Evolutionary conservation across 2,797 vertebrate species (phyloP), one percentile per base, ranked within the genome.

Genomic region (Babyrousa celebensis): DNA sequence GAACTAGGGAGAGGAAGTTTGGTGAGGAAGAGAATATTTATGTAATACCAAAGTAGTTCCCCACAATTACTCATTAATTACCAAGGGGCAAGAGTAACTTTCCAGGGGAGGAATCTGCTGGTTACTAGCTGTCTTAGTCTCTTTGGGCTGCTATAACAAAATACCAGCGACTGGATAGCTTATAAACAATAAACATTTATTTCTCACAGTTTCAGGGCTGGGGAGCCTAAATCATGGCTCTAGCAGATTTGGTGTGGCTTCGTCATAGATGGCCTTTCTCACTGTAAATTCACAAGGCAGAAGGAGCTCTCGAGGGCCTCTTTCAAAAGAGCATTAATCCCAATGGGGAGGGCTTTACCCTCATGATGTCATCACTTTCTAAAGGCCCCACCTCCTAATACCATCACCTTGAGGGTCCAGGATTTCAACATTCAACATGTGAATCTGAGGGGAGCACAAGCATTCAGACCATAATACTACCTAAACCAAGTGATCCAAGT

Each of bases 371-470:
- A 83, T 32, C 48, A 43, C 20, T 23, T 85, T 16, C 48, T 12
- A 92, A 77, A 82, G 65, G 21, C 23, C 17, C 7, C 29, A 56
- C 12, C 48, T 78, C n/a, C 79, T 36, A 40, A 74, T 65, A 29
- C 58, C 12, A 72, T 63, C 58, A 83, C n/a, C 18, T 74, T 43
- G 43, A 29, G 58, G 25, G 43, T 14, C 36, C 27, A 83, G 68
- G 32, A 83, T 74, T 83, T 83, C n/a, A 74, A 83, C n/a, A 91
- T 83, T 83, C n/a, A 74, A 83, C n/a, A 91, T 21, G 29, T 84
- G 58, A 63, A 63, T 74, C 54, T 84, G 21, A 27, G 56, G 40
- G 43, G 43, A 25, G 72, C 8, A 54, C 58, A 91, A 88, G 52
- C 58, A 54, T 27, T 54, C 32, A 70, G 27, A 77, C 32, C 3